These are phyloP conservation scores for Ameiurus melas DNA, from an alignment of 2,113 vertebrate species.

Conservation along the genomic window DNA sequence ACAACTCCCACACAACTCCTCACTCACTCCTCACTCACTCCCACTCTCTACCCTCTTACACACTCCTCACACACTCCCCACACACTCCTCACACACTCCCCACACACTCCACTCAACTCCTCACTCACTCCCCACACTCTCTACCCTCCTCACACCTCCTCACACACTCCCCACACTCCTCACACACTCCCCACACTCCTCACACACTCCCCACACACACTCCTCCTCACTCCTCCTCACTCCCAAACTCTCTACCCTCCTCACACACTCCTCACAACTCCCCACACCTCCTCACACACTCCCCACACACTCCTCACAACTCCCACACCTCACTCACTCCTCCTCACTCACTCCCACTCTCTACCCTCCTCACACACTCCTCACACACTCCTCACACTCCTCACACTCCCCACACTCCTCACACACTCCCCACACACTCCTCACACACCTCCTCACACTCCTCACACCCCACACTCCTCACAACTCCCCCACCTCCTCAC, in stretches of 20 bases:
- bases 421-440: too few relatives aligned
- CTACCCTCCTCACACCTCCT: too few relatives aligned
- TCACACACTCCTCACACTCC: not conserved
- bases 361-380: too few relatives aligned
- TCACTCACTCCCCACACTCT: not conserved
- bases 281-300: not conserved
- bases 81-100: not conserved
- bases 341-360: too few relatives aligned
- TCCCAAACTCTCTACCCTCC: not conserved
- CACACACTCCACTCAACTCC: not conserved
- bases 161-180: too few relatives aligned
- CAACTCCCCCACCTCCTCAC: too few relatives aligned
- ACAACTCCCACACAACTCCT: not conserved
- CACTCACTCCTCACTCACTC: not conserved
- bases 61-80: not conserved
- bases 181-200: not conserved
- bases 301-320: not conserved
- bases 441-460: too few relatives aligned
- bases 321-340: too few relatives aligned
- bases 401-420: not conserved
- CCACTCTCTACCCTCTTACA: too few relatives aligned
- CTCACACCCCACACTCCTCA: too few relatives aligned
- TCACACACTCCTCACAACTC: not conserved
- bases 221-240: too few relatives aligned
- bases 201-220: not conserved